Conservation (phyloP, 64 coral and sea anemone genomes). For the Stichodactyla mertensii region DNA sequence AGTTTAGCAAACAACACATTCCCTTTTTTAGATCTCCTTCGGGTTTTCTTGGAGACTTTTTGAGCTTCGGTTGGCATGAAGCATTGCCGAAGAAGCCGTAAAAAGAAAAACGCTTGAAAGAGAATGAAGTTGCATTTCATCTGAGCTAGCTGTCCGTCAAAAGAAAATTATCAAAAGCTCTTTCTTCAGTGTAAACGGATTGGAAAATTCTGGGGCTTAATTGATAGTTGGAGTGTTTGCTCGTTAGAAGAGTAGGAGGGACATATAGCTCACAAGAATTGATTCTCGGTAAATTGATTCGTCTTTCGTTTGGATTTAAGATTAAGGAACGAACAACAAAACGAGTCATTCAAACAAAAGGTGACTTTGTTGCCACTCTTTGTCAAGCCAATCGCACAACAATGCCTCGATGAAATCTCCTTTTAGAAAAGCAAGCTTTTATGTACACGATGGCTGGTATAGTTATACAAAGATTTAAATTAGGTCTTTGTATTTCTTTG, state of each 20-base stretch:
- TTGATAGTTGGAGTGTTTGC: constrained; percentile 69
- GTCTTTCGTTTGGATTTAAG: constrained; percentile 54
- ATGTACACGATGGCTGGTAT: constrained; percentile 21
- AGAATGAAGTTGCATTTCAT: neutral
- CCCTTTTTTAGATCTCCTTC: constrained; percentile 23
- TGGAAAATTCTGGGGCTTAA: constrained; percentile 33
- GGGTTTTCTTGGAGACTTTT: constrained; percentile 29
- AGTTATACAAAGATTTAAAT: constrained; percentile 23
- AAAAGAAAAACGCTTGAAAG: constrained; percentile 10
- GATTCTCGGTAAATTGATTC: constrained; percentile 67
- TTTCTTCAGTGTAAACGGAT: neutral
- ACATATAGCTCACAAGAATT: constrained; percentile 48
- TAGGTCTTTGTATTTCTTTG: constrained; percentile 24
- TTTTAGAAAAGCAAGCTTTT: constrained; percentile 4
- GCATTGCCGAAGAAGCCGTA: neutral
- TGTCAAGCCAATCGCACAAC: constrained; percentile 21
- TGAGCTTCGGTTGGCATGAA: neutral
- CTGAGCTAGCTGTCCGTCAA: neutral
- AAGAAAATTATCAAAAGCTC: neutral
- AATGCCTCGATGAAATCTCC: constrained; percentile 24
- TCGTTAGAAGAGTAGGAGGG: constrained; percentile 62
- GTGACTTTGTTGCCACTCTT: constrained; percentile 35
- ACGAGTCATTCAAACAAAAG: constrained; percentile 22
- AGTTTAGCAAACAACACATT: constrained; percentile 71
- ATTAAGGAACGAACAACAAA: constrained; percentile 29